Percentiles rank a stretch among this genome's conserved stretches.
Conservation (phyloP, 1,140 invertebrate species). For the Caenorhabditis remanei region DNA sequence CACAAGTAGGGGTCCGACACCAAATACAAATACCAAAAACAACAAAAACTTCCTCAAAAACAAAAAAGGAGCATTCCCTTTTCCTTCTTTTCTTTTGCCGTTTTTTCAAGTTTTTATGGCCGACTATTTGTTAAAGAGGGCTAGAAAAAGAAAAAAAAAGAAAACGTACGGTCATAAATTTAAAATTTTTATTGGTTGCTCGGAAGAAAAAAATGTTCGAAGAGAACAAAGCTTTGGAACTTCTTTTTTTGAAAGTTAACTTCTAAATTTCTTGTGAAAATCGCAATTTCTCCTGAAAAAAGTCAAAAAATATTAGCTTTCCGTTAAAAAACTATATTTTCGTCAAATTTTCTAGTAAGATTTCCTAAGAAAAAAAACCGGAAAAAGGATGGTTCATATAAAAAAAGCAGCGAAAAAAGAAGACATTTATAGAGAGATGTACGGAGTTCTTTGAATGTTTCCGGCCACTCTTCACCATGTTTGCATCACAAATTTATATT, state of each 20-base stretch:
- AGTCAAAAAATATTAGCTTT: no score
- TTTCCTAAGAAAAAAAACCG: no score
- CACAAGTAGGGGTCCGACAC: background rate
- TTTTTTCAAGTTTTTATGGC: background rate
- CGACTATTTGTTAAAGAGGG: background rate
- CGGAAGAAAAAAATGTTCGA: background rate
- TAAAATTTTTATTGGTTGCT: background rate
- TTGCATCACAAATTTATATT: no score
- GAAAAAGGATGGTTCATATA: no score
- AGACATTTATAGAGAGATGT: background rate
- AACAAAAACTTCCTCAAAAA: slow-evolving; percentile 24
- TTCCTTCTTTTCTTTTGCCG: background rate
- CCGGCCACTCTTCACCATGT: no score
- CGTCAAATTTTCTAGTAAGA: no score
- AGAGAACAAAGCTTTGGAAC: no score
- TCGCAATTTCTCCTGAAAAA: no score
- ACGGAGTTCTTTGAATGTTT: background rate
- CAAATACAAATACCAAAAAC: background rate
- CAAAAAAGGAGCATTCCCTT: background rate
- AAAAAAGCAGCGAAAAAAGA: background rate
- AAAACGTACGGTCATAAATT: background rate
- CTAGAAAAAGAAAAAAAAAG: background rate
- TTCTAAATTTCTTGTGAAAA: no score
- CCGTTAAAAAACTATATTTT: no score
- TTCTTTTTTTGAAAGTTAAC: no score